Evolutionary conservation across 2,797 vertebrate species (phyloP).

Genomic region (Falco cherrug): DNA sequence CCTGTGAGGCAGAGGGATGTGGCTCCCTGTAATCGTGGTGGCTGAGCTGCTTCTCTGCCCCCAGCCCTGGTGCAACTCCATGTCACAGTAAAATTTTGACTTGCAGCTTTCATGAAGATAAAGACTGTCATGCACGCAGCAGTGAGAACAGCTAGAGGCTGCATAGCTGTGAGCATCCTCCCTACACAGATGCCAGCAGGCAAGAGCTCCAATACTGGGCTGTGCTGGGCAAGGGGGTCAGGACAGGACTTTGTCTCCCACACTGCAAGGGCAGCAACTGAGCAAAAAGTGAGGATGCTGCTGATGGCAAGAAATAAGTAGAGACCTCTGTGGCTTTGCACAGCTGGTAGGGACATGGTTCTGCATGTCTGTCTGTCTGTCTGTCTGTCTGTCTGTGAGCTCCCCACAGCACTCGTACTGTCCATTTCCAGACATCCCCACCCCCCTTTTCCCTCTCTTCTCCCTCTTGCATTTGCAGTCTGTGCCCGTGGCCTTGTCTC

Average conservation of each 20-base stretch:
- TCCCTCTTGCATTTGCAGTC: not conserved
- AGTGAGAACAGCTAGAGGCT: not conserved
- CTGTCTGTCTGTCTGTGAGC: not conserved
- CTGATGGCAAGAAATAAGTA: not conserved
- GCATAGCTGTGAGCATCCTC: not conserved
- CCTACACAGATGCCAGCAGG: not conserved
- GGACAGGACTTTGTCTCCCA: not conserved
- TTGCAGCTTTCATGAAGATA: not conserved
- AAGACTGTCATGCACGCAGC: not conserved
- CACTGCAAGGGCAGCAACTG: fast-evolving
- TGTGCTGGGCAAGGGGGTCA: not conserved
- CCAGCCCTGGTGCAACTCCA: not conserved
- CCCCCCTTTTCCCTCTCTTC: not conserved
- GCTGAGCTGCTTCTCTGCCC: not conserved
- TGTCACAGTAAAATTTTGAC: not conserved
- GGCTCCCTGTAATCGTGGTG: fast-evolving
- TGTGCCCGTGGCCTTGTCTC: not conserved
- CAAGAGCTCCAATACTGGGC: not conserved
- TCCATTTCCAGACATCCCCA: not conserved
- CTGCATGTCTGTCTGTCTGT: not conserved
- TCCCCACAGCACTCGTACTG: not conserved
- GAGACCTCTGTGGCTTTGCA: not conserved
- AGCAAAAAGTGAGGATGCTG: not conserved
- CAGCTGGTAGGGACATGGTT: not conserved
- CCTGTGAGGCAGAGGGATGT: fast-evolving